Evolutionary conservation across 1,140 invertebrate genomes (phyloP).

Genomic region (Drosophila arizonae): DNA sequence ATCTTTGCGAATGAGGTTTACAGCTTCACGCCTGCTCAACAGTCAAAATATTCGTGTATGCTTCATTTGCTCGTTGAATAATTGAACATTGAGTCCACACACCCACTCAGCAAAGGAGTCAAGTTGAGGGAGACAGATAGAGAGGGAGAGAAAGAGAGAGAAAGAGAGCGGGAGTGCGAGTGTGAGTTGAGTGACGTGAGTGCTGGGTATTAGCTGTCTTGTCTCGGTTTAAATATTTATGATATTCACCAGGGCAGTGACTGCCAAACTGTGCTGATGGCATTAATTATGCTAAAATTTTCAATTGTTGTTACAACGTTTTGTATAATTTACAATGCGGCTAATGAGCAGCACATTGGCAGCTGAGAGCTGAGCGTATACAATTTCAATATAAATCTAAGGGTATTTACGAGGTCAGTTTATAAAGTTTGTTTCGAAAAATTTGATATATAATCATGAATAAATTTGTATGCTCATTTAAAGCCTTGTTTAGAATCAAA

Average conservation of each 20-base stretch:
- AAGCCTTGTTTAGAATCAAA: too few species aligned
- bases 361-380: too few species aligned
- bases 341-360: conserved; percentile 44
- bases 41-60: conserved; percentile 42
- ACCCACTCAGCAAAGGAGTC: neutral
- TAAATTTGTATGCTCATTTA: too few species aligned
- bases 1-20: conserved; percentile 60
- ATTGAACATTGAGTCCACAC: conserved; percentile 45
- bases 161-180: neutral
- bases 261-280: conserved; percentile 53
- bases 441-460: too few species aligned
- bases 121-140: neutral
- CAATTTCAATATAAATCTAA: too few species aligned
- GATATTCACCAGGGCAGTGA: conserved; percentile 39
- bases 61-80: conserved; percentile 63
- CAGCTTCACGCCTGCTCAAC: conserved; percentile 56
- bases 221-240: conserved; percentile 65
- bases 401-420: too few species aligned
- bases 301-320: conserved; percentile 42
- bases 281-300: conserved; percentile 69
- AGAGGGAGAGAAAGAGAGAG: neutral
- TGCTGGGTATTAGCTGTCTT: conserved; percentile 55
- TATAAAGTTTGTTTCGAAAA: too few species aligned
- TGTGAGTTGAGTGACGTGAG: conserved; percentile 1
- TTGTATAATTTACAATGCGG: conserved; percentile 66